phyloP scores from a whole-genome alignment of 2,113 vertebrate genomes.

The Periophthalmus modestus region DNA sequence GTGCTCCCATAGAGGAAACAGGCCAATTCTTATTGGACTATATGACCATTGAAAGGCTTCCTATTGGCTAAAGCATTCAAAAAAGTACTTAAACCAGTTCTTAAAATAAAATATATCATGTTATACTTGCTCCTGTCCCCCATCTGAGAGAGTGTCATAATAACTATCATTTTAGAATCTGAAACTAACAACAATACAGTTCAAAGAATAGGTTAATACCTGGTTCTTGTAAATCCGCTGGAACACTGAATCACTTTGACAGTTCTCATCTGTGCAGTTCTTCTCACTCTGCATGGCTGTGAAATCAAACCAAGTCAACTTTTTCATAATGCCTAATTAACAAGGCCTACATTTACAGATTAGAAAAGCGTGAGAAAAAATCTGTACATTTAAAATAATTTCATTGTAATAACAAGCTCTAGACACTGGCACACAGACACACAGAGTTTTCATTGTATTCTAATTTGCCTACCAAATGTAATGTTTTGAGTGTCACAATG shows the following conservation, averaged over 20 bases:
- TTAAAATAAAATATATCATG: no score
- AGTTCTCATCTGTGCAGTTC: conserved; percentile 67
- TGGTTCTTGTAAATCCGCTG: conserved; percentile 88
- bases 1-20: no score
- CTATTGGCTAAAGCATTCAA: no score
- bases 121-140: no score
- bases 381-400: background rate
- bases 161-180: no score
- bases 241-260: conserved; percentile 76
- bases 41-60: no score
- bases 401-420: background rate
- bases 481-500: background rate
- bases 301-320: background rate
- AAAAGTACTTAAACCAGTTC: no score
- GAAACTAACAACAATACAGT: no score
- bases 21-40: no score
- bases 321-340: background rate
- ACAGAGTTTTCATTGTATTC: background rate
- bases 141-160: no score
- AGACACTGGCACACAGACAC: background rate
- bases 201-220: conserved; percentile 65
- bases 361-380: background rate
- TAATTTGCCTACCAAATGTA: conserved; percentile 64
- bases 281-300: conserved; percentile 84
- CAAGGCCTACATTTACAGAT: background rate